Conservation (phyloP, 2,797 vertebrate species). For the Streptopelia turtur region DNA sequence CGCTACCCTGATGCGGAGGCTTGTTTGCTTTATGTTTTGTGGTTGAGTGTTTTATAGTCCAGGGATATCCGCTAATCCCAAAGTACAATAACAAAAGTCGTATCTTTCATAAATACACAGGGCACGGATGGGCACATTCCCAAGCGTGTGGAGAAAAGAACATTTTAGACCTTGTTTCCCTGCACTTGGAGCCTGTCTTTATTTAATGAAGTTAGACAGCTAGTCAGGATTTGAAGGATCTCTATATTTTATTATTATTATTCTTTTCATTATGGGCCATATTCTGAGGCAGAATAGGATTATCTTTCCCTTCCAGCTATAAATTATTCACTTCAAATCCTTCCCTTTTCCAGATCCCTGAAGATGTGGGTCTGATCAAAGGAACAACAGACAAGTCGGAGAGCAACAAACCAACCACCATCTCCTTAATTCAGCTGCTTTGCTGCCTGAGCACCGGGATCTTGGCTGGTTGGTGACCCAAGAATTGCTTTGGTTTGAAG, state of each 20-base stretch:
- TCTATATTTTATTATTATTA: background rate
- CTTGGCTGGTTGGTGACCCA: background rate
- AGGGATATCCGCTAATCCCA: background rate
- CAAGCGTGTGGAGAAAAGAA: background rate
- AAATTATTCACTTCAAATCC: background rate
- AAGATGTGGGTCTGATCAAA: background rate
- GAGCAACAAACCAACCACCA: background rate
- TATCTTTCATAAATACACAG: background rate
- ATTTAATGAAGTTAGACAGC: background rate
- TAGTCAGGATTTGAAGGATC: background rate
- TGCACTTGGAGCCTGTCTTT: background rate
- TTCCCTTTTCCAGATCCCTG: background rate
- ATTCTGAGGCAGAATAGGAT: rapidly evolving
- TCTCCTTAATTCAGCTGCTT: background rate
- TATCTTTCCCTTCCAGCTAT: background rate
- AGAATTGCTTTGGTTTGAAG: rapidly evolving
- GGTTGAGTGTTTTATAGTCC: background rate
- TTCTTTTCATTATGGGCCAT: background rate
- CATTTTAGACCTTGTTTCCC: background rate
- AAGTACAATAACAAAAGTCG: background rate
- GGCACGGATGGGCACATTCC: background rate
- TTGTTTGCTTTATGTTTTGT: background rate
- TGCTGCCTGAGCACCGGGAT: background rate
- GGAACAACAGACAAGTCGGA: background rate
- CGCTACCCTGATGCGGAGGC: background rate